Percentiles rank a stretch among this genome's conserved stretches.
These are phyloP conservation scores for Diachasmimorpha longicaudata DNA, from an alignment of 1,140 invertebrate species.

Conservation along the genomic window DNA sequence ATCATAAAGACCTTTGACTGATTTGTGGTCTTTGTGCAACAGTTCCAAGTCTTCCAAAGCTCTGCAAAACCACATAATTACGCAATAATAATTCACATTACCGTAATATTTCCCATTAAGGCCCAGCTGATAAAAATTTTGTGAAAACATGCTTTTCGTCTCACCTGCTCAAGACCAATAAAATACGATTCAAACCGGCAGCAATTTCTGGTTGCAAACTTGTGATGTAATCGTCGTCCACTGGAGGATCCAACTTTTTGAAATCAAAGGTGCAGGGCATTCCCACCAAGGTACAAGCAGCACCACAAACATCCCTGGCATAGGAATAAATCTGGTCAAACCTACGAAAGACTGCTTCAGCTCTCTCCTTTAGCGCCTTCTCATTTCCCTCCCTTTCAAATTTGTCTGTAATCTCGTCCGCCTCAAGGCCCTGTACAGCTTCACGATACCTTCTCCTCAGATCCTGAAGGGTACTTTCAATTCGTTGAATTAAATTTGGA, in stretches of 20 bases:
- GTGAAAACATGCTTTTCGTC: neutral
- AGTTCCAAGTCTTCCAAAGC: constrained; percentile 36
- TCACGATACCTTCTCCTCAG: constrained; percentile 32
- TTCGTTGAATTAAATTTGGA: constrained; percentile 24
- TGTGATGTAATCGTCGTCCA: constrained; percentile 28
- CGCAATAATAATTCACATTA: neutral
- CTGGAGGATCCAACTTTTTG: constrained; percentile 26
- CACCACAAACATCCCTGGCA: constrained; percentile 47
- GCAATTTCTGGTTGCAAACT: constrained; percentile 38
- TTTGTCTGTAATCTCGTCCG: constrained; percentile 30
- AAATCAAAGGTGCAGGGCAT: constrained; percentile 39
- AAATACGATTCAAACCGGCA: constrained; percentile 40
- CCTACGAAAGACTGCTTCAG: constrained; percentile 39
- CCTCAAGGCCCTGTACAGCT: constrained; percentile 21
- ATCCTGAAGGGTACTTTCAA: constrained; percentile 25
- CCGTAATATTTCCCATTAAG: too few species aligned
- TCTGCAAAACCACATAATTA: constrained; percentile 28
- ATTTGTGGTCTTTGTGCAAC: constrained; percentile 30
- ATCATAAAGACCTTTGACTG: constrained; percentile 39
- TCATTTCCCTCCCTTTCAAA: constrained; percentile 26
- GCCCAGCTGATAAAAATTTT: neutral
- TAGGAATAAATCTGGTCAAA: constrained; percentile 46
- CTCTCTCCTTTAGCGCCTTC: constrained; percentile 32
- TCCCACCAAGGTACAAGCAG: constrained; percentile 32
- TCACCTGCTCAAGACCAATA: constrained; percentile 36